Percentiles rank a stretch among this genome's conserved stretches.
phyloP scores from a whole-genome alignment of 2,888 invertebrate genomes.

The Perizoma flavofasciatum region DNA sequence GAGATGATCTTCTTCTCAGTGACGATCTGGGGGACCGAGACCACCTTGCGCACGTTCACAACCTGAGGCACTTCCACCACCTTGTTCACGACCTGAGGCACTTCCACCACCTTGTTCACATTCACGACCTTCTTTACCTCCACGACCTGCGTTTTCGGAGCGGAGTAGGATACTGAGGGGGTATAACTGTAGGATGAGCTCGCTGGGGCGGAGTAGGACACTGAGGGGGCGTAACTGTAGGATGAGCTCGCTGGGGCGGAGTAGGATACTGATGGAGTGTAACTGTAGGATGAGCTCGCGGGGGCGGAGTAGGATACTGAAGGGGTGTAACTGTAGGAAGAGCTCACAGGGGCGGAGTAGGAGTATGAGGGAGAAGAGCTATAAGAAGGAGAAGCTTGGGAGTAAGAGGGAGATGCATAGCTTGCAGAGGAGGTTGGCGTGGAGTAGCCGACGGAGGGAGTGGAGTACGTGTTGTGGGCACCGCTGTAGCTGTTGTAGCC shows the following conservation, averaged over 20 bases:
- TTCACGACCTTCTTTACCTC: slow-evolving; percentile 45
- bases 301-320: slow-evolving; percentile 27
- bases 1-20: slow-evolving; percentile 54
- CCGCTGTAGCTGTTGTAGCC: slow-evolving; percentile 19
- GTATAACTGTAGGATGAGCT: slow-evolving; percentile 14
- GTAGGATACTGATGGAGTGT: slow-evolving; percentile 15
- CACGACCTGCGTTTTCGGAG: slow-evolving; percentile 38
- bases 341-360: not conserved
- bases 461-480: slow-evolving; percentile 21
- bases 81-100: slow-evolving; percentile 53
- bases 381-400: slow-evolving; percentile 17
- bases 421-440: slow-evolving; percentile 15
- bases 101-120: slow-evolving; percentile 52
- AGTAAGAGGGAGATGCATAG: slow-evolving; percentile 16
- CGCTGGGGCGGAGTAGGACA: slow-evolving; percentile 23
- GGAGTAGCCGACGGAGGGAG: slow-evolving; percentile 25
- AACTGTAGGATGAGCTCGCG: slow-evolving; percentile 17
- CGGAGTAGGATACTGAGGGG: slow-evolving; percentile 21
- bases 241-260: slow-evolving; percentile 15
- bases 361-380: not conserved
- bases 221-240: slow-evolving; percentile 24
- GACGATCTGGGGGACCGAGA: slow-evolving; percentile 61
- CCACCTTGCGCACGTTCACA: slow-evolving; percentile 53
- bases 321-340: slow-evolving; percentile 23
- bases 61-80: slow-evolving; percentile 53